Base-by-base conservation (phyloP, 1,140 invertebrate species). In the Nomia melanderi region DNA sequence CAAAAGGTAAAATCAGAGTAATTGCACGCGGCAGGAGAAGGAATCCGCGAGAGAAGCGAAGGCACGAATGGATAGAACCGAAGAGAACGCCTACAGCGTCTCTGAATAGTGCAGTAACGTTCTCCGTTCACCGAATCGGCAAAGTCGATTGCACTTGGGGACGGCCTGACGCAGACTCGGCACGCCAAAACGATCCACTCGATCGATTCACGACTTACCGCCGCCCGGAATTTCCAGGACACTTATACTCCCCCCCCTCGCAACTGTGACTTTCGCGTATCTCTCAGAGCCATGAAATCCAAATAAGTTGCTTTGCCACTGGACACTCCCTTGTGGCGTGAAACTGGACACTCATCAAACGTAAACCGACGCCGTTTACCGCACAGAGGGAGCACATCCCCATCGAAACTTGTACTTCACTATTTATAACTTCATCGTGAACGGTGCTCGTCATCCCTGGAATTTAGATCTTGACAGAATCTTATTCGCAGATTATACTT, bases 161-260 rank as follows among this genome's bases (percentile, higher is more conserved):
- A 14, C 8, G 47, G 23, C 36, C 77, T 33, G 65, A 69, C 75
- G 71, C 65, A 82, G 76, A 79, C 60, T 71, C 65, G 66, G 60
- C 81, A 59, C 71, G 57, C 65, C 70, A 56, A 80, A 78, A 82
- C 64, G 83, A 80, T 78, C 79, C 81, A 72, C 60, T 78, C 69
- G 81, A 85, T 85, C 83, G 82, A 84, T 78, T n/a, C n/a, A 50
- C 73, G 53, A 76, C 83, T 82, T 81, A 78, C 50, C 70, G 72
- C 57, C 60, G 77, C 70, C 44, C 67, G 72, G 65, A 76, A 85
- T 87, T 87, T 85, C 81, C 63, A 81, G 50, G 67, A 81, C 56
- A 70, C 73, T 80, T 57, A 60, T 84, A n/a, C n/a, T n/a, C n/a
- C 72, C 77, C 14, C 14, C 41, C 72, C 75, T 79, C 81, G 54